phyloP scores from a whole-genome alignment of 2,888 invertebrate species.

The Mimas tiliae region DNA sequence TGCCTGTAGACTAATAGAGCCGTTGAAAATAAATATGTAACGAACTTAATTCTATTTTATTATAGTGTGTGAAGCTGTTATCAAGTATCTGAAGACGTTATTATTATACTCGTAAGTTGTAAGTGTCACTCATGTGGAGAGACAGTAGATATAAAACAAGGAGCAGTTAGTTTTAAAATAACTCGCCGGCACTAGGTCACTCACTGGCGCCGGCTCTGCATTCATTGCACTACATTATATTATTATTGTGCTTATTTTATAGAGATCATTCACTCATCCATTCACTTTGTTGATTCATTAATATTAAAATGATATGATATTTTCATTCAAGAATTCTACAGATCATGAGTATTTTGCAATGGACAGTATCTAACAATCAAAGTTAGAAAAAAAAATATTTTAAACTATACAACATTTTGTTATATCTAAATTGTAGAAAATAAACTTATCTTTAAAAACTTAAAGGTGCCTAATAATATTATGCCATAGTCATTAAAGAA shows the following conservation, averaged over 20 bases:
- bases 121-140: slow-evolving; percentile 6
- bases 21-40: no score
- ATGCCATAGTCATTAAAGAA: not conserved
- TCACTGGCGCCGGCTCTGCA: slow-evolving; percentile 26
- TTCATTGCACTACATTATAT: slow-evolving; percentile 17
- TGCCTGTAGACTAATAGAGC: no score
- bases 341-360: no score
- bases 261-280: no score
- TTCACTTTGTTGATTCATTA: not conserved
- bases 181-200: slow-evolving; percentile 40
- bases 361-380: no score
- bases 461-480: not conserved
- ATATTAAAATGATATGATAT: no score
- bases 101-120: not conserved
- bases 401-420: no score
- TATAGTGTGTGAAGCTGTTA: not conserved
- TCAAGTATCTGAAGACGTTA: not conserved
- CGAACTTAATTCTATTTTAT: no score
- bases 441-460: not conserved
- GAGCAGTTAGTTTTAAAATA: slow-evolving; percentile 18
- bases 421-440: not conserved
- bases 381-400: no score
- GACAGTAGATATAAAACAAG: slow-evolving; percentile 6
- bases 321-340: no score
- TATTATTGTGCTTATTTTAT: not conserved